Evolutionary conservation across 2,888 invertebrate species (phyloP).

Genomic region (Conus canariensis): DNA sequence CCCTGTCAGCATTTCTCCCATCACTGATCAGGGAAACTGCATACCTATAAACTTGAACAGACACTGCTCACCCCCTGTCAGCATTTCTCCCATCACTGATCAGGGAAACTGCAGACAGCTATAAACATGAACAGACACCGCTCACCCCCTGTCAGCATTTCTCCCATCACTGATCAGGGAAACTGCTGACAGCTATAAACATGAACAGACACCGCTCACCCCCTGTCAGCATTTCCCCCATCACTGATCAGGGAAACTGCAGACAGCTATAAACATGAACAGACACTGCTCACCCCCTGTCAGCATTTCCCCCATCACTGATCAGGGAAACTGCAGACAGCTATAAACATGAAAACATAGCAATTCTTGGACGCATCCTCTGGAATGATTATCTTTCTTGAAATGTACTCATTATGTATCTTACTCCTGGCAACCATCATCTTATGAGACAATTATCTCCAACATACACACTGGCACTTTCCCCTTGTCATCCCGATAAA

Average conservation of each 20-base stretch:
- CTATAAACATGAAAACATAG: not conserved
- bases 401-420: not conserved
- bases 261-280: too few relatives aligned
- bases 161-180: too few relatives aligned
- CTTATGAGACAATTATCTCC: not conserved
- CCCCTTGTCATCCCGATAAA: not conserved
- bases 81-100: not conserved
- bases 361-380: not conserved
- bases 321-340: not conserved
- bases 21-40: too few relatives aligned
- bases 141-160: too few relatives aligned
- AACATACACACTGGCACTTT: constrained; percentile 26
- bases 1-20: too few relatives aligned
- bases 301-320: too few relatives aligned
- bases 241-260: not conserved
- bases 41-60: not conserved
- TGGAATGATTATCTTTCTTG: constrained; percentile 31
- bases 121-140: too few relatives aligned
- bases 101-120: not conserved
- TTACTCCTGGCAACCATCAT: not conserved
- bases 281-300: too few relatives aligned
- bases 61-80: not conserved
- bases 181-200: too few relatives aligned
- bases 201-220: not conserved
- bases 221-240: not conserved